Evolutionary conservation across 2,888 invertebrate genomes (phyloP).

Genomic region (Yponomeuta malinellus): DNA sequence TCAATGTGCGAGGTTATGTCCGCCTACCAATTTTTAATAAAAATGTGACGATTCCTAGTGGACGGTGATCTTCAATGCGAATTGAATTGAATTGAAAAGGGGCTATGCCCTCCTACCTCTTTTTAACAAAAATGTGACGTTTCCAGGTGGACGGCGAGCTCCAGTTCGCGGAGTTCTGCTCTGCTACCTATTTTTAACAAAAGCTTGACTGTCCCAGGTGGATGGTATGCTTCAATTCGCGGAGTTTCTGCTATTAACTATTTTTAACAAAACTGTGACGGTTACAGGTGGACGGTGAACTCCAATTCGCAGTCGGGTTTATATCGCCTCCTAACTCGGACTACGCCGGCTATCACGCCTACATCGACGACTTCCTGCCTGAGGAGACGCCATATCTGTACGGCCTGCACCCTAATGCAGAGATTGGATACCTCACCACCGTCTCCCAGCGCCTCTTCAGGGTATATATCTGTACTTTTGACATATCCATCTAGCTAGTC

Average conservation of each 20-base stretch:
- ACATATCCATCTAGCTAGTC: no score
- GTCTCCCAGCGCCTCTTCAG: conserved; percentile 90
- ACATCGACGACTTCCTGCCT: conserved; percentile 91
- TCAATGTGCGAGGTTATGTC: no score
- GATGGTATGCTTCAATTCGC: no score
- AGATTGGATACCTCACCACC: conserved; percentile 93
- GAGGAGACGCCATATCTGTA: conserved; percentile 93
- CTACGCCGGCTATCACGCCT: conserved; percentile 89
- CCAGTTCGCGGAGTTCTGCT: conserved; percentile 75
- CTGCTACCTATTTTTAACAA: no score
- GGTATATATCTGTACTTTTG: conserved; percentile 29
- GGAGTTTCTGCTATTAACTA: no score
- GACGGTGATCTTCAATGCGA: conserved; percentile 89
- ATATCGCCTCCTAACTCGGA: conserved; percentile 91
- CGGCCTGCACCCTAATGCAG: conserved; percentile 95
- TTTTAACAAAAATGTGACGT: not conserved
- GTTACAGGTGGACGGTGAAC: conserved; percentile 86
- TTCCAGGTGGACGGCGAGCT: conserved; percentile 88
- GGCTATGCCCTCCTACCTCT: conserved; percentile 14
- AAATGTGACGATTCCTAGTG: conserved; percentile 64
- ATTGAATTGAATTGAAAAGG: no score
- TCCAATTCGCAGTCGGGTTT: conserved; percentile 88
- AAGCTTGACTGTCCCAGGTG: no score
- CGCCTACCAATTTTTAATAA: no score
- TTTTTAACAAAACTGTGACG: not conserved